Evolutionary conservation across 2,797 vertebrate genomes (phyloP).

Genomic region (Glyptemys insculpta): DNA sequence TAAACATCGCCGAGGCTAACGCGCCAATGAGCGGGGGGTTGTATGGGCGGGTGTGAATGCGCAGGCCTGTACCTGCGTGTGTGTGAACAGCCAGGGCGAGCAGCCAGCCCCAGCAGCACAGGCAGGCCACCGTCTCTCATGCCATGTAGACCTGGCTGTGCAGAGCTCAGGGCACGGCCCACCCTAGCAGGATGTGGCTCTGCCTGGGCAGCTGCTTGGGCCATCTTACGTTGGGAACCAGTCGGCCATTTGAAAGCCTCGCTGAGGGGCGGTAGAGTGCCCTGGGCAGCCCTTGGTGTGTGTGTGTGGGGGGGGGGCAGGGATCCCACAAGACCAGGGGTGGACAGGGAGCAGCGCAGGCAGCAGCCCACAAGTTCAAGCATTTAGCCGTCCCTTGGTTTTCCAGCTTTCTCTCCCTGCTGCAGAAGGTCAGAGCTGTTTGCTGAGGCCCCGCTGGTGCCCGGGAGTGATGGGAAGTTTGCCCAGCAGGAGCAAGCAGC

Average conservation of each 20-base stretch:
- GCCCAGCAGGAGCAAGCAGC: constrained; percentile 53
- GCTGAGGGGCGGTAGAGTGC: accelerated
- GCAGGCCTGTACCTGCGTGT: neutral
- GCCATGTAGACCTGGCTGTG: too few species aligned
- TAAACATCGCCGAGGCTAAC: neutral
- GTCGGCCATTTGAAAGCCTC: neutral
- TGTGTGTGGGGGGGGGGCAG: accelerated
- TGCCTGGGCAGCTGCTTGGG: neutral
- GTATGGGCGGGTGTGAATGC: too few species aligned
- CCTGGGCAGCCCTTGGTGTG: accelerated
- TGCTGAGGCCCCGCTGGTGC: neutral
- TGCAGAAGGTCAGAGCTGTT: accelerated
- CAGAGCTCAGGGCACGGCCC: too few species aligned
- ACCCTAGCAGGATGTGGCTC: neutral
- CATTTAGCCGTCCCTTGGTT: neutral
- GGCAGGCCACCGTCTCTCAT: too few species aligned
- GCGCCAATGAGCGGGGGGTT: too few species aligned
- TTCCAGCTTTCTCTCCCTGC: neutral
- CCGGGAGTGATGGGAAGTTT: constrained; percentile 68
- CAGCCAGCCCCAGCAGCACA: too few species aligned
- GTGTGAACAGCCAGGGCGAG: neutral
- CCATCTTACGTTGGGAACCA: neutral
- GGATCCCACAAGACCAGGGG: accelerated
- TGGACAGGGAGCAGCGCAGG: neutral
- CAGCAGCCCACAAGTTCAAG: neutral